A percentile compares a stretch with the other conserved stretches of the same genome.
Conservation (phyloP, 2,888 invertebrate genomes). For the Brachypterus glaber region DNA sequence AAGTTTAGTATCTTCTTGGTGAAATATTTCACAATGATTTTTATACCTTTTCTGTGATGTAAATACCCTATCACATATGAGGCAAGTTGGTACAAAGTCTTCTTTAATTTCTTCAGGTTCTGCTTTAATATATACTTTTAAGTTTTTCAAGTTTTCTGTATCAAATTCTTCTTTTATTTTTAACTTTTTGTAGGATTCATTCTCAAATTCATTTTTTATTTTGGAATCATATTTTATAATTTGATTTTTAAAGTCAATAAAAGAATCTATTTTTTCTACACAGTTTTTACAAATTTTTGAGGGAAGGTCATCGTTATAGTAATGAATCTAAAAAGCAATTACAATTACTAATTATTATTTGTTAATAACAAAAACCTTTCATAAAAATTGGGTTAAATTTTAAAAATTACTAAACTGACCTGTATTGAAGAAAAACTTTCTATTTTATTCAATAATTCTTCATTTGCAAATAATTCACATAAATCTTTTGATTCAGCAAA, state of each 20-base stretch:
- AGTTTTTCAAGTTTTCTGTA: conserved; percentile 3
- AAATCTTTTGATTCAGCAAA: conserved; percentile 21
- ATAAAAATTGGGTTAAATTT: too few relatives aligned
- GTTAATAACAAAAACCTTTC: too few relatives aligned
- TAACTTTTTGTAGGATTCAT: conserved; percentile 14
- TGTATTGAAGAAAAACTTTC: conserved; percentile 26
- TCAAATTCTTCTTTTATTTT: conserved; percentile 15
- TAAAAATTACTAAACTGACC: too few relatives aligned
- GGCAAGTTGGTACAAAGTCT: too few relatives aligned
- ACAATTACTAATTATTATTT: too few relatives aligned
- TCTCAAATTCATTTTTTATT: conserved; percentile 20
- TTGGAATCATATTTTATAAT: conserved; percentile 27
- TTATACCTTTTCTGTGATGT: too few relatives aligned
- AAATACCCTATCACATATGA: too few relatives aligned
- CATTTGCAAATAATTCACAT: conserved; percentile 18
- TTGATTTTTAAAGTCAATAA: conserved; percentile 29
- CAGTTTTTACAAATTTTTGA: conserved; percentile 30
- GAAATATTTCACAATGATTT: neutral
- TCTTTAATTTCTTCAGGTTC: conserved; percentile 1
- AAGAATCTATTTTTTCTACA: conserved; percentile 25
- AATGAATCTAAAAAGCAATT: too few relatives aligned
- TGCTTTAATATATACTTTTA: conserved; percentile 4
- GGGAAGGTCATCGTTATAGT: conserved; percentile 22
- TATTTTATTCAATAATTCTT: conserved; percentile 26
- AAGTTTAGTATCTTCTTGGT: conserved; percentile 3